phyloP scores from a whole-genome alignment of 2,888 invertebrate genomes.

The Trichopria drosophilae region DNA sequence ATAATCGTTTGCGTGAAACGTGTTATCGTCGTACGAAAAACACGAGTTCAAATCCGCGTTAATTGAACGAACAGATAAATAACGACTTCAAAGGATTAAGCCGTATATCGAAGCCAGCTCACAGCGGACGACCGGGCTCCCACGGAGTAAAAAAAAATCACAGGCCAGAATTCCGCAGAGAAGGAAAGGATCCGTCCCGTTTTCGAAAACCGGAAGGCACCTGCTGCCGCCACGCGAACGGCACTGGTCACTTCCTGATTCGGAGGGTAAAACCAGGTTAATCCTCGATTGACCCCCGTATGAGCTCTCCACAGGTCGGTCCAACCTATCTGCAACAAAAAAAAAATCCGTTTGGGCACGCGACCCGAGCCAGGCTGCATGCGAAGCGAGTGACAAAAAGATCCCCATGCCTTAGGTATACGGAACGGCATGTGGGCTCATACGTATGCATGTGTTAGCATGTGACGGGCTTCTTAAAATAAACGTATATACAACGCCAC shows the following conservation, averaged over 20 bases:
- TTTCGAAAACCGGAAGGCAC: constrained; percentile 40
- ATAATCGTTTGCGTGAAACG: too few relatives aligned
- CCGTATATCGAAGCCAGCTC: too few relatives aligned
- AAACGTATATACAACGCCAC: too few relatives aligned
- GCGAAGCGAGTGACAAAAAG: constrained; percentile 51
- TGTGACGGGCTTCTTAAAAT: constrained; percentile 34
- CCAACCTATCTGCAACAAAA: constrained; percentile 31
- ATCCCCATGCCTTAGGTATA: constrained; percentile 38
- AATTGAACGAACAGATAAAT: too few relatives aligned
- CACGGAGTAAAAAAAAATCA: too few relatives aligned
- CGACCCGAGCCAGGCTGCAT: constrained; percentile 45
- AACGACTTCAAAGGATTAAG: too few relatives aligned
- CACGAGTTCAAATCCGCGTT: too few relatives aligned
- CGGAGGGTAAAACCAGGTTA: constrained; percentile 52
- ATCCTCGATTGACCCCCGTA: constrained; percentile 53
- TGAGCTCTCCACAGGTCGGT: constrained; percentile 36
- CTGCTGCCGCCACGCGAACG: constrained; percentile 18
- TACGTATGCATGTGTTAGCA: constrained; percentile 25
- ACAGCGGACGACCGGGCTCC: too few relatives aligned
- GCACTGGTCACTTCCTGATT: constrained; percentile 45
- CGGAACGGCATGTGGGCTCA: constrained; percentile 9
- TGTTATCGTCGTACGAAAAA: too few relatives aligned
- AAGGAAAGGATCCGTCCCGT: constrained; percentile 21
- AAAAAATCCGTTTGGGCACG: constrained; percentile 54
- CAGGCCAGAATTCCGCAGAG: too few relatives aligned